Evolutionary conservation across 2,113 vertebrate genomes (phyloP).

Genomic region (Alces alces): DNA sequence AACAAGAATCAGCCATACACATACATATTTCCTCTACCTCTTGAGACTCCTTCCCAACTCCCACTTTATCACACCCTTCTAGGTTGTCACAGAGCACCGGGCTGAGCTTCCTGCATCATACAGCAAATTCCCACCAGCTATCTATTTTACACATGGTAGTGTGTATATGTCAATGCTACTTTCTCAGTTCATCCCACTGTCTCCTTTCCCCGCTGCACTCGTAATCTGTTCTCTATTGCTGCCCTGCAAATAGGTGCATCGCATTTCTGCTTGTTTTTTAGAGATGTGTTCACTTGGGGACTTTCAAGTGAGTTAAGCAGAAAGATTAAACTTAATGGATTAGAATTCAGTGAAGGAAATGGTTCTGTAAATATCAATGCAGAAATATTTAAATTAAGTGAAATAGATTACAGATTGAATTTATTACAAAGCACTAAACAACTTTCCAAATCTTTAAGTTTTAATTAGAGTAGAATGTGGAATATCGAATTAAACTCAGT

Average conservation of each 20-base stretch:
- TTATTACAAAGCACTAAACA: not conserved
- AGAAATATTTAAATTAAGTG: slow-evolving; percentile 9
- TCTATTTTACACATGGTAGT: not conserved
- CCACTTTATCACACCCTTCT: not conserved
- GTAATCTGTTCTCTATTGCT: not conserved
- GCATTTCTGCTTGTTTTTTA: not conserved
- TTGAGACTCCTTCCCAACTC: not conserved
- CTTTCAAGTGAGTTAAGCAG: not conserved
- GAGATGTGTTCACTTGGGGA: not conserved
- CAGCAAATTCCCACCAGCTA: not conserved
- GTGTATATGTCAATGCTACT: not conserved
- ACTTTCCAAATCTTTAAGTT: not conserved
- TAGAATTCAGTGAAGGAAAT: not conserved
- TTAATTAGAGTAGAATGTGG: not conserved
- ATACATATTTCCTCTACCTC: not conserved
- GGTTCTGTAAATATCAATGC: not conserved
- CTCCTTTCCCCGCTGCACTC: not conserved
- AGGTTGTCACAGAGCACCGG: not conserved
- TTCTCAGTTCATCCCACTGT: not conserved
- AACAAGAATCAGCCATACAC: not conserved
- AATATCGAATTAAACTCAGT: not conserved
- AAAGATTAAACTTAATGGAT: not conserved
- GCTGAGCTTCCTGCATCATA: not conserved
- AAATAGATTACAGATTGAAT: not conserved
- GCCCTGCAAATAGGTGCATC: not conserved